Conservation (phyloP, 2,888 invertebrate genomes). For the Chrysodeixis includens region DNA sequence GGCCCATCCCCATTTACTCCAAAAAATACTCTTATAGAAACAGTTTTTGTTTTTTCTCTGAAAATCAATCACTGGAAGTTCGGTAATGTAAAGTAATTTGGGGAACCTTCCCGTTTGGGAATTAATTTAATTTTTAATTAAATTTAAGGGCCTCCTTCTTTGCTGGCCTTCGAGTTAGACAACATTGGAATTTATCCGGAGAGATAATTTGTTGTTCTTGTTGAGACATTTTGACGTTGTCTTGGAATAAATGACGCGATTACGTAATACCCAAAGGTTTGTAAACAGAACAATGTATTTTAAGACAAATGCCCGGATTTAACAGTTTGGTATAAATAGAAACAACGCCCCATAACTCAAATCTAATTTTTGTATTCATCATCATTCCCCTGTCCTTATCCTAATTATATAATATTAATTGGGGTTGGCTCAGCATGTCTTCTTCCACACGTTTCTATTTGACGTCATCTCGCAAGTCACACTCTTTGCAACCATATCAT, state of each 20-base stretch:
- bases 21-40: slow-evolving; percentile 38
- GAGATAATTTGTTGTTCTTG: slow-evolving; percentile 15
- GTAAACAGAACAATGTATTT: neutral
- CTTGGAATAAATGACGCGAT: slow-evolving; percentile 4
- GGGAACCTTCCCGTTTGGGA: slow-evolving; percentile 23
- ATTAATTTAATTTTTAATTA: slow-evolving; percentile 48
- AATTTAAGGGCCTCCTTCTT: slow-evolving; percentile 45
- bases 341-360: neutral
- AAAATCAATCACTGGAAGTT: slow-evolving; percentile 43
- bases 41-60: slow-evolving; percentile 32
- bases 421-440: too few relatives aligned
- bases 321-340: neutral
- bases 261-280: neutral
- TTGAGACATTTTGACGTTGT: slow-evolving; percentile 15
- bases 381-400: too few relatives aligned
- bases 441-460: too few relatives aligned
- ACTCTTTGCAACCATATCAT: too few relatives aligned
- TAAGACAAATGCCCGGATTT: neutral
- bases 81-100: slow-evolving; percentile 33
- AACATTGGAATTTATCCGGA: slow-evolving; percentile 16
- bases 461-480: too few relatives aligned
- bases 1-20: slow-evolving; percentile 39
- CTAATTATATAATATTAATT: too few relatives aligned
- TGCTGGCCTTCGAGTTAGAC: slow-evolving; percentile 20
- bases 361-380: too few relatives aligned